Conservation (phyloP, 1,140 invertebrate genomes). For the Heliconius melpomene region DNA sequence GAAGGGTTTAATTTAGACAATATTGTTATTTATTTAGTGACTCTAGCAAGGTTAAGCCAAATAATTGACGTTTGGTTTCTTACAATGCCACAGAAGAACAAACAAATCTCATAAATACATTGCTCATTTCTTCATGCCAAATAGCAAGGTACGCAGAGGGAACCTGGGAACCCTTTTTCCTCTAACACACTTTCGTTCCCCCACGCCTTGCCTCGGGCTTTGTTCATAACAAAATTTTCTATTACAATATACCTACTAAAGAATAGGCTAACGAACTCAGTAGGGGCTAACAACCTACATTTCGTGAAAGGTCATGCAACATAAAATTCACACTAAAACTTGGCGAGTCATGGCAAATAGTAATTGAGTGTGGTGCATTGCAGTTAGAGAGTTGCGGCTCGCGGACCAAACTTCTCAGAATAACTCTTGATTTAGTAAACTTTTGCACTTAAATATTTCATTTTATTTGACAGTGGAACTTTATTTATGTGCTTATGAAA, state of each 20-base stretch:
- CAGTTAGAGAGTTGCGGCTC: background rate
- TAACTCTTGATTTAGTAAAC: background rate
- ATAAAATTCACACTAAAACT: slow-evolving; percentile 4
- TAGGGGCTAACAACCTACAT: background rate
- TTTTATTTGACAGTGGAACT: background rate
- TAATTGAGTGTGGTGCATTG: slow-evolving; percentile 12
- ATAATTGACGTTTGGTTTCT: too few relatives aligned
- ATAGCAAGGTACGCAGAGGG: too few relatives aligned
- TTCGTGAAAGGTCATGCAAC: background rate
- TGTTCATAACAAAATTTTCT: too few relatives aligned
- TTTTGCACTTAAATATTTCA: background rate
- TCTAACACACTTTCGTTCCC: too few relatives aligned
- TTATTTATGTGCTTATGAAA: background rate
- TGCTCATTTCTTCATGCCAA: too few relatives aligned
- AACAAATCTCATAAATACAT: too few relatives aligned
- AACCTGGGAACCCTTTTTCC: too few relatives aligned
- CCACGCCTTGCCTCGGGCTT: too few relatives aligned
- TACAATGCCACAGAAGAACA: too few relatives aligned
- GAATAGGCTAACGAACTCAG: background rate
- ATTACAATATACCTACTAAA: background rate
- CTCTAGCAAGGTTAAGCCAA: too few relatives aligned
- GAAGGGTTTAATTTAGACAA: too few relatives aligned
- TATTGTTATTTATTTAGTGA: too few relatives aligned
- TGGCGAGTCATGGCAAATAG: slow-evolving; percentile 6
- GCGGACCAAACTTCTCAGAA: background rate